Conservation (phyloP, 2,113 vertebrate species). For the Perognathus longimembris region DNA sequence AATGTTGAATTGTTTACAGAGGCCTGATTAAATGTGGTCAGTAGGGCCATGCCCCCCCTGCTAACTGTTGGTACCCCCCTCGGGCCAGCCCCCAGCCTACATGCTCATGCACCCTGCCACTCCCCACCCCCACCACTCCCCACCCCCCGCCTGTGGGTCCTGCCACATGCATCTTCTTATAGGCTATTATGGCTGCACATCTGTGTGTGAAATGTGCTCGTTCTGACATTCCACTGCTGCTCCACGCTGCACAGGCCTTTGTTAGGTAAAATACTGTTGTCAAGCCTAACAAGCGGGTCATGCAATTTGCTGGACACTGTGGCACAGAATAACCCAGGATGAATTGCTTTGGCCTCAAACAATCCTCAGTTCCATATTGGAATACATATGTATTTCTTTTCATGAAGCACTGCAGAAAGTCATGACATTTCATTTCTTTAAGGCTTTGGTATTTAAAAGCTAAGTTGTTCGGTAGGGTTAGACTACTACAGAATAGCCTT, state of each 20-base stretch:
- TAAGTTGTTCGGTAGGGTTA: constrained; percentile 22
- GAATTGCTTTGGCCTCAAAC: constrained; percentile 82
- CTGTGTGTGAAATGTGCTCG: constrained; percentile 98
- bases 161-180: constrained; percentile 90
- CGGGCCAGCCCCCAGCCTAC: constrained; percentile 70
- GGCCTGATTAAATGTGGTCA: constrained; percentile 91
- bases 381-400: constrained; percentile 83
- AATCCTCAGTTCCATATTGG: constrained; percentile 78
- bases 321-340: constrained; percentile 82
- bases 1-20: constrained; percentile 92
- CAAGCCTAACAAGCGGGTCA: constrained; percentile 93
- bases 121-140: constrained; percentile 65
- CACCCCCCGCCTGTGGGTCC: constrained; percentile 78
- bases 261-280: constrained; percentile 93
- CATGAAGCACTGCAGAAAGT: constrained; percentile 66
- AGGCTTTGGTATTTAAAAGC: constrained; percentile 52
- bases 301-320: constrained; percentile 87
- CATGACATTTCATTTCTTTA: constrained; percentile 64
- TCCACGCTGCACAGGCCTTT: constrained; percentile 92
- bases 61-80: constrained; percentile 86
- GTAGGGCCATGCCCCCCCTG: constrained; percentile 85
- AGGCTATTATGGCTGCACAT: constrained; percentile 95
- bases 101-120: constrained; percentile 69
- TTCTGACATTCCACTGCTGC: constrained; percentile 95
- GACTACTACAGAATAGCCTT: constrained; percentile 45